phyloP scores from a whole-genome alignment of 2,888 invertebrate species.

The Pristionchus mayeri region DNA sequence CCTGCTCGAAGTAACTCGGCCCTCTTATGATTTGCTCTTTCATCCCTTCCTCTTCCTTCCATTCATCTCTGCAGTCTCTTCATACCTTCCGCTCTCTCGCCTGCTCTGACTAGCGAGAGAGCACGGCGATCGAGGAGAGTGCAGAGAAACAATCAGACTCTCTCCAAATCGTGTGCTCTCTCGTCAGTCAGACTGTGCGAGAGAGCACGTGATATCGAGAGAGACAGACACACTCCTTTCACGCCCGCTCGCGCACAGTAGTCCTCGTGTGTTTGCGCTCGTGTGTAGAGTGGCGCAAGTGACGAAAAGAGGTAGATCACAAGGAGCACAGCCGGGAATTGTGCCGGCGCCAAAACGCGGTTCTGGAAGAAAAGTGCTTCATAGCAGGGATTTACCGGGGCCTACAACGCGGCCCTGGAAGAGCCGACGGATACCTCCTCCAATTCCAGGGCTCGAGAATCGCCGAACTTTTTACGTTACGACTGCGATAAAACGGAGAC shows the following conservation, averaged over 20 bases:
- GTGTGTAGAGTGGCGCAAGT: neutral
- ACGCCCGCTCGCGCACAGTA: neutral
- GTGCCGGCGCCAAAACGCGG: neutral
- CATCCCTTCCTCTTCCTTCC: neutral
- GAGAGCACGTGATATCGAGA: too few relatives aligned
- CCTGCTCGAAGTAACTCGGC: too few relatives aligned
- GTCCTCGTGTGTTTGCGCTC: neutral
- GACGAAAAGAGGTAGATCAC: neutral
- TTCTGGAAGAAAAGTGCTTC: too few relatives aligned
- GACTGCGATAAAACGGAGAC: too few relatives aligned
- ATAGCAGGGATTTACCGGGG: too few relatives aligned
- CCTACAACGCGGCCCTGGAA: too few relatives aligned
- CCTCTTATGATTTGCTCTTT: conserved; percentile 31
- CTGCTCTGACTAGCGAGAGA: neutral
- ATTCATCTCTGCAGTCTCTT: neutral
- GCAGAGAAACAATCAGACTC: neutral
- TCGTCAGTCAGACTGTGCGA: too few relatives aligned
- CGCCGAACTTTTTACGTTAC: neutral
- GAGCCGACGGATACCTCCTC: too few relatives aligned
- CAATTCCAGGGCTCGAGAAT: neutral
- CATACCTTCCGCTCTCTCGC: neutral
- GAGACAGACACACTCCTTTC: too few relatives aligned
- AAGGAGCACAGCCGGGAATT: neutral
- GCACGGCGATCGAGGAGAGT: neutral
- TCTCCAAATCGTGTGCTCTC: too few relatives aligned